Percentiles rank a stretch among this genome's conserved stretches.
Conservation (phyloP, 2,888 invertebrate species). For the Teleogryllus oceanicus region DNA sequence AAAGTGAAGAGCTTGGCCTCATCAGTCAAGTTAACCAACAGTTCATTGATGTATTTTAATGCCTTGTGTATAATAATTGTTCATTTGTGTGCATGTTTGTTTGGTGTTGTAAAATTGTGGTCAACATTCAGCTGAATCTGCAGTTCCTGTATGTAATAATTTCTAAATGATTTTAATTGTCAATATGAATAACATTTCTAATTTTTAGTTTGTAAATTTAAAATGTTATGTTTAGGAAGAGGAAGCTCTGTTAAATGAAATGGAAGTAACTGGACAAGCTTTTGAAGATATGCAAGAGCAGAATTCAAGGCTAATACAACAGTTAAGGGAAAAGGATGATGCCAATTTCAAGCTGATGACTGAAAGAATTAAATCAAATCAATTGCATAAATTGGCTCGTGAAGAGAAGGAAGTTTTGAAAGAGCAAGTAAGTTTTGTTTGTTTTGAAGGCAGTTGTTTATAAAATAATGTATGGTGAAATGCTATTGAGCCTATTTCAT, state of each 20-base stretch:
- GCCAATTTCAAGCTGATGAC: conserved; percentile 99
- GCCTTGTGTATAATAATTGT: too few species aligned
- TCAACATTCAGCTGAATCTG: too few species aligned
- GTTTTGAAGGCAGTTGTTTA: too few species aligned
- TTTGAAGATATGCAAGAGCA: conserved; percentile 99
- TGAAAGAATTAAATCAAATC: conserved; percentile 92
- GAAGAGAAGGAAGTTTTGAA: conserved; percentile 93
- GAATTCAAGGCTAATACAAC: conserved; percentile 90
- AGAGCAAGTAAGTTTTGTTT: conserved; percentile 64
- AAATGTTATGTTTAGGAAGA: conserved; percentile 64
- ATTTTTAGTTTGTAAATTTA: conserved; percentile 37
- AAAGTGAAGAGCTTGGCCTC: too few species aligned
- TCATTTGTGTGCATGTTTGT: too few species aligned
- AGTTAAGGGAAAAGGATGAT: conserved; percentile 93
- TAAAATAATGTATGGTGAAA: too few species aligned
- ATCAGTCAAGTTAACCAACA: too few species aligned
- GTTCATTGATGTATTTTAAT: too few species aligned
- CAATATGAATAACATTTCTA: conserved; percentile 25
- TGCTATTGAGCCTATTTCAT: too few species aligned
- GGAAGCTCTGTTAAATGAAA: conserved; percentile 93
- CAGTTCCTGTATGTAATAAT: background rate
- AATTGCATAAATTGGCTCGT: conserved; percentile 85
- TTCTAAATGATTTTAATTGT: background rate
- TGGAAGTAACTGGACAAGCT: conserved; percentile 98
- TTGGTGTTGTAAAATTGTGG: too few species aligned